A percentile compares a stretch with the other conserved stretches of the same genome.
These are phyloP conservation scores for Scarus forsteni DNA, from an alignment of 2,797 vertebrate genomes.

Conservation along the genomic window DNA sequence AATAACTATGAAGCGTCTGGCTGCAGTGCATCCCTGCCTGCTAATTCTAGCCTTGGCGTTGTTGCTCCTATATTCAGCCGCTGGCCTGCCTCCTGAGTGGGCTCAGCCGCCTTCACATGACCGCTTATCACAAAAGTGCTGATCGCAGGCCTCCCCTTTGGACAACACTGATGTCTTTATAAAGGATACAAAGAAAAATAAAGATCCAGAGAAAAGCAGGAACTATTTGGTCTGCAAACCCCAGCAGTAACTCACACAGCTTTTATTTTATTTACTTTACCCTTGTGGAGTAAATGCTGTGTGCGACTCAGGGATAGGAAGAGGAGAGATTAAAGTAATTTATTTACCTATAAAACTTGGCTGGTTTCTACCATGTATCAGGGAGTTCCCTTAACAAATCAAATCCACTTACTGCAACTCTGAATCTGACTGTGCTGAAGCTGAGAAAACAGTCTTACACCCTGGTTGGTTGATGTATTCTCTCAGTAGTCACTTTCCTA, in stretches of 20 bases:
- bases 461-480: too few relatives aligned
- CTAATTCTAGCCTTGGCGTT: slow-evolving; percentile 76
- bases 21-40: slow-evolving; percentile 56
- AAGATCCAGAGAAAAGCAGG: slow-evolving; percentile 29
- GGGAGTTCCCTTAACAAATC: neutral
- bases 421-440: too few relatives aligned
- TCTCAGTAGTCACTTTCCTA: too few relatives aligned
- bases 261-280: neutral
- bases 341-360: neutral
- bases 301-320: neutral
- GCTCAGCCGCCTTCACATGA: slow-evolving; percentile 61
- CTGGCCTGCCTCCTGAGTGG: slow-evolving; percentile 65
- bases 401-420: neutral
- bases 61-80: slow-evolving; percentile 75
- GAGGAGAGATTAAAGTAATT: neutral
- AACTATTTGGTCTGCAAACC: slow-evolving; percentile 11
- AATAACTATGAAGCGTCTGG: slow-evolving; percentile 78
- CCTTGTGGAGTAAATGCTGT: neutral
- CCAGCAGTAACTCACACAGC: neutral
- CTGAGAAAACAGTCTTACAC: too few relatives aligned
- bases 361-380: neutral
- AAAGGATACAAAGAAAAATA: slow-evolving; percentile 43
- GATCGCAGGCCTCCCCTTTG: slow-evolving; percentile 57
- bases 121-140: slow-evolving; percentile 74
- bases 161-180: slow-evolving; percentile 59